Evolutionary conservation across 2,888 invertebrate species (phyloP).

Genomic region (Chirona hameri): DNA sequence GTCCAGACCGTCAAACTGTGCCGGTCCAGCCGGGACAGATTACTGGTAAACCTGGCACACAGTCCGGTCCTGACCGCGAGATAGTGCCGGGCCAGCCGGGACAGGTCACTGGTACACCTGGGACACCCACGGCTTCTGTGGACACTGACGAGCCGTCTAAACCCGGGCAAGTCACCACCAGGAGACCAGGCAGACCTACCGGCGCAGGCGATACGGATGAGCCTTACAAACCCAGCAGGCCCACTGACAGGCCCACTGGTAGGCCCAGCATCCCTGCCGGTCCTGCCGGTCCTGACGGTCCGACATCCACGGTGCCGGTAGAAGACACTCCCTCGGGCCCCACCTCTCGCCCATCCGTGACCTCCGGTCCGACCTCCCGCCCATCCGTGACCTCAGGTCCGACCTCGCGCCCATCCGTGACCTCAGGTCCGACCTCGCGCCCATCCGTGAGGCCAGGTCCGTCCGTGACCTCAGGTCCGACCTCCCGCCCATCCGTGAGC

Average conservation of each 20-base stretch:
- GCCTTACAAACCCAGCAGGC: neutral
- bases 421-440: neutral
- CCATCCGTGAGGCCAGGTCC: no score
- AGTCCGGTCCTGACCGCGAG: neutral
- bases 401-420: neutral
- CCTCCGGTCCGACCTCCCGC: neutral
- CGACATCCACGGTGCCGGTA: neutral
- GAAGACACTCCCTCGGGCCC: neutral
- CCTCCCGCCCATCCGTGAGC: neutral
- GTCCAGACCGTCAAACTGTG: neutral
- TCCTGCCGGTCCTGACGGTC: neutral
- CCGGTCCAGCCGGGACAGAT: neutral
- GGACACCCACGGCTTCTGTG: neutral
- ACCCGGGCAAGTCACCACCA: neutral
- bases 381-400: neutral
- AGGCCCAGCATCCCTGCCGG: neutral
- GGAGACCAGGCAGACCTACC: neutral
- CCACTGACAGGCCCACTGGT: neutral
- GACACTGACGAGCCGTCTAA: neutral
- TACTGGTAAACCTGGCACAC: neutral
- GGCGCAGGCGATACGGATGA: neutral
- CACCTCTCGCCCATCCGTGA: neutral
- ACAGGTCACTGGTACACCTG: neutral
- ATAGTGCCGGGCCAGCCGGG: neutral
- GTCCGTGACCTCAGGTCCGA: neutral